Evolutionary conservation across 2,888 invertebrate species (phyloP).

Genomic region (Diadromus collaris): DNA sequence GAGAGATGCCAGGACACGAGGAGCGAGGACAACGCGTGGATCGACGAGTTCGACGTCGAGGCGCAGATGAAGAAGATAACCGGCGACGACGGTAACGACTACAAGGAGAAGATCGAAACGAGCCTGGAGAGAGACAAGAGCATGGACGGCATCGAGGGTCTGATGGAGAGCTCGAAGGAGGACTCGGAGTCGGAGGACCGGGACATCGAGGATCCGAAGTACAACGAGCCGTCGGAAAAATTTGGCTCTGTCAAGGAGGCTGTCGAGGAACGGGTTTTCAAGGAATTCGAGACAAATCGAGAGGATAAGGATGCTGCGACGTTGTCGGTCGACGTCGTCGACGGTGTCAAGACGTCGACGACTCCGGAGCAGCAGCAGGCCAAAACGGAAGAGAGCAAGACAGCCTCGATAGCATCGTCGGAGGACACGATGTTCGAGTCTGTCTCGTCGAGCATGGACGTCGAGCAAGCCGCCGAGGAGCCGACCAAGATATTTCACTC

Average conservation of each 20-base stretch:
- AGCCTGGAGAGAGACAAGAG: conserved; percentile 73
- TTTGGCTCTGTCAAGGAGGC: conserved; percentile 38
- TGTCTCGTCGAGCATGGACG: conserved; percentile 70
- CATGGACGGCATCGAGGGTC: conserved; percentile 77
- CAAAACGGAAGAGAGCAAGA: conserved; percentile 55
- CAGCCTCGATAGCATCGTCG: conserved; percentile 61
- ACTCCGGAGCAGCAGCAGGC: conserved; percentile 42
- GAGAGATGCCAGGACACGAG: conserved; percentile 66
- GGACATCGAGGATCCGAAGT: conserved; percentile 54
- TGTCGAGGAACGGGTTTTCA: conserved; percentile 66
- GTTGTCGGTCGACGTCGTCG: conserved; percentile 46
- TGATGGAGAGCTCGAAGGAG: conserved; percentile 79
- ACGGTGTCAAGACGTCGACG: conserved; percentile 21
- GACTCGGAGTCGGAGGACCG: conserved; percentile 72
- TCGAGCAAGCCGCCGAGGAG: conserved; percentile 66
- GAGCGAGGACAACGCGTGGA: conserved; percentile 72
- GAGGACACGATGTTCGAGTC: conserved; percentile 74
- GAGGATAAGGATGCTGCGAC: conserved; percentile 47
- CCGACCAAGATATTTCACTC: conserved; percentile 74
- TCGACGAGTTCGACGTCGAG: conserved; percentile 78
- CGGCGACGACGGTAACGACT: conserved; percentile 78
- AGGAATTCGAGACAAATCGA: conserved; percentile 67
- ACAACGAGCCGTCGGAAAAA: conserved; percentile 44
- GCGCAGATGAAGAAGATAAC: conserved; percentile 79
- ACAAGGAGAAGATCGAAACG: conserved; percentile 75